A percentile compares a stretch with the other conserved stretches of the same genome.
phyloP scores from a whole-genome alignment of 2,797 vertebrate species.

The Rousettus madagascariensis region DNA sequence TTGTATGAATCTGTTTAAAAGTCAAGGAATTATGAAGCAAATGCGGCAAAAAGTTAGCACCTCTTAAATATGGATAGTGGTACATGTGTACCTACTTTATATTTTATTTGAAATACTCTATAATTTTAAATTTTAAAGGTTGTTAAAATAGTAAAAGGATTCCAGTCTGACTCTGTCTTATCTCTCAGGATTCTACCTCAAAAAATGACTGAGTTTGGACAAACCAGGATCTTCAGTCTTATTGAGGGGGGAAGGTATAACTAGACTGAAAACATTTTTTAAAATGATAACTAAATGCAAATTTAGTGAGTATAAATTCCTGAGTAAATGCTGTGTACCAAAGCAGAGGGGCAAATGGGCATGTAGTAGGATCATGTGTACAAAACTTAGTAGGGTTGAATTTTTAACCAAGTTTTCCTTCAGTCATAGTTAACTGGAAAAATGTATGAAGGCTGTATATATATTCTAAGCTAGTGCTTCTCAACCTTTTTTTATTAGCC shows the following conservation, averaged over 20 bases:
- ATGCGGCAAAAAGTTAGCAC: not conserved
- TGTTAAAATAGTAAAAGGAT: slow-evolving; percentile 35
- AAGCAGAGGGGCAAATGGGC: not conserved
- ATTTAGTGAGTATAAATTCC: slow-evolving; percentile 22
- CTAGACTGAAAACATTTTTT: not conserved
- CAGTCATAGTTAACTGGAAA: not conserved
- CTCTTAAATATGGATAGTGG: not conserved
- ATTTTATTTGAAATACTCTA: slow-evolving; percentile 20
- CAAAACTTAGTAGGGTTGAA: not conserved
- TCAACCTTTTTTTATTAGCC: not conserved
- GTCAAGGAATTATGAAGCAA: not conserved
- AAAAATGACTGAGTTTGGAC: not conserved
- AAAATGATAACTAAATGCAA: not conserved
- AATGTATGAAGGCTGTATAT: not conserved
- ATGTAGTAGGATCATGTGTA: not conserved
- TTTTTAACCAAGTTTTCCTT: not conserved
- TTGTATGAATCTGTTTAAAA: not conserved
- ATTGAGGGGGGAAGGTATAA: not conserved
- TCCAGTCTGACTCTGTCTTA: not conserved
- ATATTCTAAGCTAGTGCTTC: not conserved
- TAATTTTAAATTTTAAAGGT: slow-evolving; percentile 23
- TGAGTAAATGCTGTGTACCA: not conserved
- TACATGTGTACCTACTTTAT: not conserved
- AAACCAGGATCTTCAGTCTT: not conserved
- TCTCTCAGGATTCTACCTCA: slow-evolving; percentile 29